A percentile compares a stretch with the other conserved stretches of the same genome.
Evolutionary conservation across 30 jellyfish, hydroid and myxozoan species (phyloP).

Genomic region (Pseudorhiza aurosa): DNA sequence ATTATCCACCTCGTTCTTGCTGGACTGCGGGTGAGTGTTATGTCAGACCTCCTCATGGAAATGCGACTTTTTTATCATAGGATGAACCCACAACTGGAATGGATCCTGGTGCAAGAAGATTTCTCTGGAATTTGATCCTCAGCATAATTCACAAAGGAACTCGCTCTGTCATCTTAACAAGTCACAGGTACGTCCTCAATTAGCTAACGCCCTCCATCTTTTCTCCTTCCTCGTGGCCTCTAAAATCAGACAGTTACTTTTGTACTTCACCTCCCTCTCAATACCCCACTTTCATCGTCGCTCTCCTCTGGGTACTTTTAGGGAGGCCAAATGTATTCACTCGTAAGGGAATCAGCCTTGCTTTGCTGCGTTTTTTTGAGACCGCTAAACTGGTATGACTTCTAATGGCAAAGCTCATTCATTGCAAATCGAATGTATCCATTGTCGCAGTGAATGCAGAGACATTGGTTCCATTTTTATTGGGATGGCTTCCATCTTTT

Average conservation of each 20-base stretch:
- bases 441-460: background rate
- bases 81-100: conserved; percentile 99
- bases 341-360: background rate
- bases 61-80: background rate
- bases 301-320: too few relatives aligned
- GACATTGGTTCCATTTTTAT: background rate
- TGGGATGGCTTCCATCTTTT: conserved; percentile 11
- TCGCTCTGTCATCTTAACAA: conserved; percentile 90
- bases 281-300: too few relatives aligned
- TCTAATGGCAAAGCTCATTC: background rate
- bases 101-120: conserved; percentile 99
- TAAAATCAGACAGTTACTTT: too few relatives aligned
- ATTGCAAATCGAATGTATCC: background rate
- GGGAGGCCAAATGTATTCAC: background rate
- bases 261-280: too few relatives aligned
- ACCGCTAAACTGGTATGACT: background rate
- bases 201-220: too few relatives aligned
- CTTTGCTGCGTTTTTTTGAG: background rate
- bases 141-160: conserved; percentile 85
- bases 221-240: too few relatives aligned
- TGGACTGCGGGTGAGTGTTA: background rate
- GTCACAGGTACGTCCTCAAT: conserved; percentile 83
- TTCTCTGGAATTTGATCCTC: conserved; percentile 88
- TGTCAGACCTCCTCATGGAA: background rate
- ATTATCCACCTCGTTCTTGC: background rate